phyloP scores from a whole-genome alignment of 2,113 vertebrate genomes.

The Dasyurus viverrinus region DNA sequence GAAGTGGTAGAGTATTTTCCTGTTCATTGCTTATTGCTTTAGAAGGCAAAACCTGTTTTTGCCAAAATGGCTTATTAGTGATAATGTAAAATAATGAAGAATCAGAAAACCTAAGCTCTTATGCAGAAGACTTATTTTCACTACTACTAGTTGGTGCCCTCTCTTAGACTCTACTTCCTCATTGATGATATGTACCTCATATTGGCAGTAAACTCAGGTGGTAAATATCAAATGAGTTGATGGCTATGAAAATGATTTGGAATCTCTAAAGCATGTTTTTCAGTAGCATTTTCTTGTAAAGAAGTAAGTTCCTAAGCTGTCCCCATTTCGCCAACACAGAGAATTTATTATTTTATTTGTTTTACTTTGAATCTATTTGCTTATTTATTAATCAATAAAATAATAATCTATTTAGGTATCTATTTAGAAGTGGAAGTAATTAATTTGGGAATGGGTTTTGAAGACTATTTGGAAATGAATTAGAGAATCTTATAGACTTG shows the following conservation, averaged over 20 bases:
- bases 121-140: neutral
- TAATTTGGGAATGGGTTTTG: neutral
- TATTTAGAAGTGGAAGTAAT: neutral
- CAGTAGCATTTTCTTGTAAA: neutral
- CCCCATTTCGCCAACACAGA: neutral
- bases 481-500: neutral
- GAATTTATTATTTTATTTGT: neutral
- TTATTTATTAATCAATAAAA: neutral
- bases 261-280: neutral
- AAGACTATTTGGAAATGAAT: neutral
- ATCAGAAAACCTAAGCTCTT: neutral
- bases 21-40: no score
- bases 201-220: neutral
- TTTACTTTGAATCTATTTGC: neutral
- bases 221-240: neutral
- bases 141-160: neutral
- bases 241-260: neutral
- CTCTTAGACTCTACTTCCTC: neutral
- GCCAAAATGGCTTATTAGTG: no score
- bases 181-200: neutral
- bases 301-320: neutral
- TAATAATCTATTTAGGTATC: neutral
- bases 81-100: no score
- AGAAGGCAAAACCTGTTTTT: no score
- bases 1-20: no score